Evolutionary conservation across 2,888 invertebrate genomes (phyloP), one percentile per base, ranked within the genome.

Genomic region (Steinernema carpocapsae): DNA sequence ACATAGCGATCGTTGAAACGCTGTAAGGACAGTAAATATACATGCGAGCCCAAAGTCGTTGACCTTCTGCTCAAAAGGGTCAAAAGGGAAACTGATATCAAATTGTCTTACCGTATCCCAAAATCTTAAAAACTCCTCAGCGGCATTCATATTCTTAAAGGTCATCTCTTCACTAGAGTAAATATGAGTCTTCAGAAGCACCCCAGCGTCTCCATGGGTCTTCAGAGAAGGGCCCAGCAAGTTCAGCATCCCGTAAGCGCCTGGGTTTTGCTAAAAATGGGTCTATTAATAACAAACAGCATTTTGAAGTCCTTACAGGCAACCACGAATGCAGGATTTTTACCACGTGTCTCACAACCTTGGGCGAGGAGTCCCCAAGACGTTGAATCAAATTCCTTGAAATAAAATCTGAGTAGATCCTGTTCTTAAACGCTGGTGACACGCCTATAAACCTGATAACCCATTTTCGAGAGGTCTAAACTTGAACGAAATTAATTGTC

Each of bases 381-480:
- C 95, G 94, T 73, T 92, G 92, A 24, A 94, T 92, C 71, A 97
- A 90, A 85, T 94, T 89, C 80, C 93, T 92, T 77, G 97, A 91
- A 26, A 86, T 87, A n/a, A 88, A 88, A 29, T 87, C 85, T 1
- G 88, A 52, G 29, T 29, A 42, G 14, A 17, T 32, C 29, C n/a
- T 17, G n/a, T 6, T 56, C 48, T 52, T 24, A 24, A 72, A 51
- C 12, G 59, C 64, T 52, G 56, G 59, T 80, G 97, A 89, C 12
- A 96, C 92, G 78, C 94, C 92, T 80, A 97, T 90, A 88, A 95
- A 94, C 88, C 94, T 94, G 0, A 96, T 95, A 0, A 94, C 92
- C 89, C 97, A 99, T 51, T 95, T 89, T 48, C 94, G 91, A 78
- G 90, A 88, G 26, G 75, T 74, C 82, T 86, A 42, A 59, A 45